Percentiles rank a stretch among this genome's conserved stretches.
Evolutionary conservation across 2,113 vertebrate species (phyloP).

Genomic region (Silurus meridionalis): DNA sequence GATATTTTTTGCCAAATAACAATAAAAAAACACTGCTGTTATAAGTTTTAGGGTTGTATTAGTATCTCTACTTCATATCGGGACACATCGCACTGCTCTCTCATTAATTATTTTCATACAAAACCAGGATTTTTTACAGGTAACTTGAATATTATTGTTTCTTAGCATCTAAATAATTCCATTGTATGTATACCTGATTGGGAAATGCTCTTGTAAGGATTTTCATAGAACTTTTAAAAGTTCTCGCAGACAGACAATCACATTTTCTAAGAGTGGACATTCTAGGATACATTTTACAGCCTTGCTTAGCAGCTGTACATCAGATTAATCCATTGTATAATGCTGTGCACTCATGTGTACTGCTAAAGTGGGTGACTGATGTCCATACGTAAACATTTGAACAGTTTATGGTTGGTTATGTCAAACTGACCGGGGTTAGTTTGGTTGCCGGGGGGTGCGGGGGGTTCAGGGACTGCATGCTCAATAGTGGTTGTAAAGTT

Average conservation of each 20-base stretch:
- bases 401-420: conserved; percentile 42
- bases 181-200: neutral
- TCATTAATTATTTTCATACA: neutral
- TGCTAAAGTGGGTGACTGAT: neutral
- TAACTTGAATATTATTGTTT: neutral
- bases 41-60: neutral
- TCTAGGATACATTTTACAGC: neutral
- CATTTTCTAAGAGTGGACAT: neutral
- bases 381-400: conserved; percentile 45
- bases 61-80: neutral
- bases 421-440: conserved; percentile 32
- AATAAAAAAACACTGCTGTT: neutral
- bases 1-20: neutral
- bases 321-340: conserved; percentile 1
- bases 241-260: neutral
- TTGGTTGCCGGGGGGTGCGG: conserved; percentile 26
- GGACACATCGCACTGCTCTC: neutral
- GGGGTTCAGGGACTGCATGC: conserved; percentile 28
- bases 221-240: neutral
- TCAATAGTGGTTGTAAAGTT: conserved; percentile 47
- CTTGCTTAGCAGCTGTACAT: neutral
- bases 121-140: neutral
- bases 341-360: neutral
- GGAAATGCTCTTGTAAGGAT: neutral
- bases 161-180: neutral